phyloP scores from a whole-genome alignment of 2,113 vertebrate species.

The Malurus alboscapulatus region DNA sequence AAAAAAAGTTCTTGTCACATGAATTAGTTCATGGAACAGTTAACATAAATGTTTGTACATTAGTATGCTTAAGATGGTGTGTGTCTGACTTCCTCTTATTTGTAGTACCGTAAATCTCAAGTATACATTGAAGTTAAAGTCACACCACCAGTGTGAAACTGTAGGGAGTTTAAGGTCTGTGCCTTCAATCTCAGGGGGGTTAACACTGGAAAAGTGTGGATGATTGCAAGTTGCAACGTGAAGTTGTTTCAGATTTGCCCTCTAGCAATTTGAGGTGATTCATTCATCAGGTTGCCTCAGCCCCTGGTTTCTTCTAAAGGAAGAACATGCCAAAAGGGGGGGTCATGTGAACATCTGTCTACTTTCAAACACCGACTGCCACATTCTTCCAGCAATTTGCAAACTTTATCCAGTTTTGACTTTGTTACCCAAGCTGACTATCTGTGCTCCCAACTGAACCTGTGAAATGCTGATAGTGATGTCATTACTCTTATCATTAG shows the following conservation, averaged over 20 bases:
- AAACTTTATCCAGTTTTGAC: neutral
- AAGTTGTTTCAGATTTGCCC: neutral
- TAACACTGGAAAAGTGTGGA: neutral
- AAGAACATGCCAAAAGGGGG: neutral
- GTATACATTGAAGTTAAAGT: neutral
- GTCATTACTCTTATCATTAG: neutral
- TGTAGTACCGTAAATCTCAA: neutral
- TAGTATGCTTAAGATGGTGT: neutral
- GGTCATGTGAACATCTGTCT: neutral
- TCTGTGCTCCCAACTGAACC: neutral
- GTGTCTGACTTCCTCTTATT: neutral
- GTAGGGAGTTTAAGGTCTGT: neutral
- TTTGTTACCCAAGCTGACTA: neutral
- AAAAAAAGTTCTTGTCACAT: neutral
- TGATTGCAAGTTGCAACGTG: neutral
- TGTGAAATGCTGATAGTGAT: neutral
- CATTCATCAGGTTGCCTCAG: neutral
- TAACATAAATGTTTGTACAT: neutral
- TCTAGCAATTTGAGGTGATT: constrained; percentile 15
- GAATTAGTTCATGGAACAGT: neutral
- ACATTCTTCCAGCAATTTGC: neutral
- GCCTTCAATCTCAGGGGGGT: neutral
- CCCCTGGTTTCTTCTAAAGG: neutral
- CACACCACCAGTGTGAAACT: neutral
- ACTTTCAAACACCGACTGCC: neutral